phyloP scores from a whole-genome alignment of 1,140 invertebrate genomes.

The Diachasmimorpha longicaudata region DNA sequence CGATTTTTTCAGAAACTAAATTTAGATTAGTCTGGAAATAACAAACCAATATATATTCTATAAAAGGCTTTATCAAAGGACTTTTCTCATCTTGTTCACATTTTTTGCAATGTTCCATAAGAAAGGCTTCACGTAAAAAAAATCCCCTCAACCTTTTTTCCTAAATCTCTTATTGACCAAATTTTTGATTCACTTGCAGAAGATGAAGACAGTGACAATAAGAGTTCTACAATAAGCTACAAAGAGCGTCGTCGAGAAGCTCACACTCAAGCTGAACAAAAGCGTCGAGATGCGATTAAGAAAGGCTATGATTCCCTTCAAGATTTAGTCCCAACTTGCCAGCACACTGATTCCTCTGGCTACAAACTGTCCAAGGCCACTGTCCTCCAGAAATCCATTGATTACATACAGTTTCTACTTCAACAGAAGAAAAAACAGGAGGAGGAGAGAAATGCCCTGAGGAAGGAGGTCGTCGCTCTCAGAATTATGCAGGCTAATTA shows the following conservation, averaged over 20 bases:
- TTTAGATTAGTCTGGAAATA: too few relatives aligned
- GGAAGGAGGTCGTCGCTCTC: conserved; percentile 93
- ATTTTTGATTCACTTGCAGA: too few relatives aligned
- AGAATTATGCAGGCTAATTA: conserved; percentile 94
- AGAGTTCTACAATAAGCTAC: conserved; percentile 82
- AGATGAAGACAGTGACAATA: conserved; percentile 89
- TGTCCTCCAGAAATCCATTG: conserved; percentile 90
- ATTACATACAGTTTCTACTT: conserved; percentile 89
- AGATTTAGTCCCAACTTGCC: conserved; percentile 91
- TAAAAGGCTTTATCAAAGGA: too few relatives aligned
- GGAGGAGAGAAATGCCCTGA: conserved; percentile 87
- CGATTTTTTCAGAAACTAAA: too few relatives aligned
- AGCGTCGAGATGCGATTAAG: conserved; percentile 95
- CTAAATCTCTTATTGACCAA: too few relatives aligned
- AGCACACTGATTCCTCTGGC: conserved; percentile 80
- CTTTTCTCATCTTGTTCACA: too few relatives aligned
- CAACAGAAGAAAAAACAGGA: conserved; percentile 94
- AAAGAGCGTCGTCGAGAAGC: conserved; percentile 93
- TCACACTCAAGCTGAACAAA: conserved; percentile 97
- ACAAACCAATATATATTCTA: too few relatives aligned
- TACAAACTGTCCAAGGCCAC: conserved; percentile 97
- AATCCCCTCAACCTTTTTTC: too few relatives aligned
- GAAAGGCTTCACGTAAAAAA: too few relatives aligned
- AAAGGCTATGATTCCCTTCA: conserved; percentile 93
- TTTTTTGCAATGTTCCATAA: too few relatives aligned